Percentiles rank a stretch among this genome's conserved stretches.
Conservation (phyloP, 2,113 vertebrate genomes). For the Podiceps cristatus region DNA sequence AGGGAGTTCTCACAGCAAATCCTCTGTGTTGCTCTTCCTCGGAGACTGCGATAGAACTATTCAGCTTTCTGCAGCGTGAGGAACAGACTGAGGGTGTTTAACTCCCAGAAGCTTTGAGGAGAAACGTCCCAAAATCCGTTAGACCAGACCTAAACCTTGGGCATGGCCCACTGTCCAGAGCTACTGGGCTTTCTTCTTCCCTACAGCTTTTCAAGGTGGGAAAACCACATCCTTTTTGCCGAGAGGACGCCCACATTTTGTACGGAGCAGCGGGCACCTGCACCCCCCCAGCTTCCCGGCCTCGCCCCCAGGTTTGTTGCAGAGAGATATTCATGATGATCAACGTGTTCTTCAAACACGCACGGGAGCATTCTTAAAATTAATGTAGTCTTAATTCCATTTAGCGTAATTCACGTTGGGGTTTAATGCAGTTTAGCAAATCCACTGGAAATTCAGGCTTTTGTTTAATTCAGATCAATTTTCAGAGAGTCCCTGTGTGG, state of each 20-base stretch:
- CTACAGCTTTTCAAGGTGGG: not conserved
- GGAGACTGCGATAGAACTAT: not conserved
- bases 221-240: not conserved
- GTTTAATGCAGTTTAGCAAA: not conserved
- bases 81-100: not conserved
- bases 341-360: not conserved
- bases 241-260: not conserved
- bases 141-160: not conserved
- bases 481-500: not conserved
- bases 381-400: not conserved
- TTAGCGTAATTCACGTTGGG: not conserved
- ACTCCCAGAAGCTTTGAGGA: not conserved
- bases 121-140: not conserved
- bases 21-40: not conserved
- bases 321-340: not conserved
- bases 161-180: not conserved
- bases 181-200: not conserved
- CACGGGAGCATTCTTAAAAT: not conserved
- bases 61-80: not conserved
- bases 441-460: not conserved
- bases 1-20: not conserved
- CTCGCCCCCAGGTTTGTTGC: not conserved
- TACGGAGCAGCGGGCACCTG: fast-evolving
- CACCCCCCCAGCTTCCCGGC: not conserved
- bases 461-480: not conserved